Conservation (phyloP, 1,140 invertebrate genomes). For the Bilobella aurantiaca region DNA sequence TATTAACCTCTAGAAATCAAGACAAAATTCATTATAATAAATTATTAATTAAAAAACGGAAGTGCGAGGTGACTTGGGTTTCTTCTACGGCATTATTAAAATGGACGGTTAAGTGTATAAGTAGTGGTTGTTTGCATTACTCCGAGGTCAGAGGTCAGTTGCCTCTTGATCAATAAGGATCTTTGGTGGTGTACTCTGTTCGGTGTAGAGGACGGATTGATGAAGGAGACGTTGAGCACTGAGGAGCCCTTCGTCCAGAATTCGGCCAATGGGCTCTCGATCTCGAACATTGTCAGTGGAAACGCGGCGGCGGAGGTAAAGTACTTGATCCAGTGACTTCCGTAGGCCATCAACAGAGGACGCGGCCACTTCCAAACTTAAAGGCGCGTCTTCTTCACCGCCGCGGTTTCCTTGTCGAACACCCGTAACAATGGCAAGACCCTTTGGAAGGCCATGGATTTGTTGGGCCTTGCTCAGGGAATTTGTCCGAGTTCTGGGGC, state of each 20-base stretch:
- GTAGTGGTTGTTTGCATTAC: background rate
- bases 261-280: slow-evolving; percentile 28
- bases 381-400: slow-evolving; percentile 9
- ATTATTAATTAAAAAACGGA: background rate
- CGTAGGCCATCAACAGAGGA: slow-evolving; percentile 24
- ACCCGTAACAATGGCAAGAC: slow-evolving; percentile 31
- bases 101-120: background rate
- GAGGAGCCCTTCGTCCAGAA: slow-evolving; percentile 32
- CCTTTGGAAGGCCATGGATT: slow-evolving; percentile 25
- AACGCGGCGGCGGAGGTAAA: slow-evolving; percentile 21
- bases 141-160: slow-evolving; percentile 21
- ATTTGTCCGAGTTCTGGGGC: slow-evolving; percentile 22
- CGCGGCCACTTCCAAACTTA: slow-evolving; percentile 24
- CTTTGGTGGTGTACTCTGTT: slow-evolving; percentile 26
- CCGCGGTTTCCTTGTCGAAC: slow-evolving; percentile 8
- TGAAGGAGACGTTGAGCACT: slow-evolving; percentile 24
- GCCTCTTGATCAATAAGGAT: slow-evolving; percentile 33
- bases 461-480: slow-evolving; percentile 31
- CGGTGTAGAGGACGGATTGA: slow-evolving; percentile 30
- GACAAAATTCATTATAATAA: background rate
- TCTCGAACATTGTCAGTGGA: slow-evolving; percentile 26
- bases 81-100: background rate
- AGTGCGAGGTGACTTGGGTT: background rate
- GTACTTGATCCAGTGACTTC: slow-evolving; percentile 33
- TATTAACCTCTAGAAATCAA: background rate